Percentiles rank a stretch among this genome's conserved stretches.
These are phyloP conservation scores for Platycheirus albimanus DNA, from an alignment of 2,888 invertebrate genomes.

Conservation along the genomic window DNA sequence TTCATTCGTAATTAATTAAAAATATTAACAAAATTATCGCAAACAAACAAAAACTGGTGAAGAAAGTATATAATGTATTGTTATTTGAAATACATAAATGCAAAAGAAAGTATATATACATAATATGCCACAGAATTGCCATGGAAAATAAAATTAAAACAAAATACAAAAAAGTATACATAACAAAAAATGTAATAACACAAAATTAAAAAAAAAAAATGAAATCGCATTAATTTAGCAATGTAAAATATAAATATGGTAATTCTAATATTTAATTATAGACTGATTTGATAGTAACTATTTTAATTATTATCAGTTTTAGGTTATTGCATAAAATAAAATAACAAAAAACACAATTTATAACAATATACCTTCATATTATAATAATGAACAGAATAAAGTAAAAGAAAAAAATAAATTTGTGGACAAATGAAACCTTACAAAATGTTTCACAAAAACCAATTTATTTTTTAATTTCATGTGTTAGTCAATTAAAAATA, in stretches of 20 bases:
- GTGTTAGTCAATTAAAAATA: slow-evolving; percentile 69
- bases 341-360: slow-evolving; percentile 35
- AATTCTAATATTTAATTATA: slow-evolving; percentile 80
- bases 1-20: slow-evolving; percentile 25
- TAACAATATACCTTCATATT: slow-evolving; percentile 40
- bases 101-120: slow-evolving; percentile 36
- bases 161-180: slow-evolving; percentile 40
- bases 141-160: slow-evolving; percentile 43
- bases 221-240: slow-evolving; percentile 57
- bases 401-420: slow-evolving; percentile 7
- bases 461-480: slow-evolving; percentile 66
- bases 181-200: slow-evolving; percentile 52
- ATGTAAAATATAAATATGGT: slow-evolving; percentile 69
- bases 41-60: slow-evolving; percentile 22
- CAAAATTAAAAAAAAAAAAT: slow-evolving; percentile 29
- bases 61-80: slow-evolving; percentile 49
- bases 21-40: slow-evolving; percentile 23
- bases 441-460: slow-evolving; percentile 25
- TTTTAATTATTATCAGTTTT: slow-evolving; percentile 77
- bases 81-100: slow-evolving; percentile 42
- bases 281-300: slow-evolving; percentile 83
- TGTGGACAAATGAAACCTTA: slow-evolving; percentile 18
- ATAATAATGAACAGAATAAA: slow-evolving; percentile 28
- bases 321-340: slow-evolving; percentile 71
- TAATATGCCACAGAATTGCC: slow-evolving; percentile 74